These are phyloP conservation scores for Caenorhabditis uteleia DNA, from an alignment of 2,888 invertebrate species.

Conservation along the genomic window DNA sequence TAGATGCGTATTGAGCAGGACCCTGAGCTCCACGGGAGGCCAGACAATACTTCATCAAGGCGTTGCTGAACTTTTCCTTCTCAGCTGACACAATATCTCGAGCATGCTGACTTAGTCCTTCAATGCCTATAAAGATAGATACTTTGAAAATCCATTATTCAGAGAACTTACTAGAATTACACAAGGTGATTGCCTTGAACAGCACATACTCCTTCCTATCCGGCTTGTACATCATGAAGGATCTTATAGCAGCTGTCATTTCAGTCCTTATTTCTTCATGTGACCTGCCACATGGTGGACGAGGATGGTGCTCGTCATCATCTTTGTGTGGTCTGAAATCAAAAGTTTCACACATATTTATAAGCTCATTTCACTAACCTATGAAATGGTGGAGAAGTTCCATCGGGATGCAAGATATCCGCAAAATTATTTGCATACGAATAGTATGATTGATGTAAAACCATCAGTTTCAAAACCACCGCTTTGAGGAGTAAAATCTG, in stretches of 20 bases:
- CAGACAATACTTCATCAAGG: conserved; percentile 43
- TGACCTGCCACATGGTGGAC: no score
- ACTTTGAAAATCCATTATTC: not conserved
- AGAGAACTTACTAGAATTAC: conserved; percentile 45
- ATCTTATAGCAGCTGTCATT: conserved; percentile 8
- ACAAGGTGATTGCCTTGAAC: conserved; percentile 47
- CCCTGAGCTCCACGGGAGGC: conserved; percentile 32
- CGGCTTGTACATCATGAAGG: conserved; percentile 19
- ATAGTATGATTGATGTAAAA: conserved; percentile 40
- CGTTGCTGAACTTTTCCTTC: conserved; percentile 31
- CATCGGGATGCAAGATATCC: conserved; percentile 44
- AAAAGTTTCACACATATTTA: no score
- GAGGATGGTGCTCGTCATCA: not conserved
- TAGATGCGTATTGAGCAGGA: conserved; percentile 37
- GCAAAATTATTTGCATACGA: conserved; percentile 44
- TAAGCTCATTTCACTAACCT: no score
- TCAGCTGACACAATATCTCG: conserved; percentile 23
- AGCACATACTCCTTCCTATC: conserved; percentile 49
- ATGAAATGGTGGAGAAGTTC: conserved; percentile 26
- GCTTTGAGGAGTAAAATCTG: conserved; percentile 23
- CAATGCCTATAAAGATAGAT: conserved; percentile 19
- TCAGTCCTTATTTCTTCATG: conserved; percentile 10
- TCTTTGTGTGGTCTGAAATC: no score
- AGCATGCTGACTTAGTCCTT: conserved; percentile 32
- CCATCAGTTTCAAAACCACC: conserved; percentile 32